phyloP scores from a whole-genome alignment of 2,797 vertebrate species.

The Macropus fuliginosus region DNA sequence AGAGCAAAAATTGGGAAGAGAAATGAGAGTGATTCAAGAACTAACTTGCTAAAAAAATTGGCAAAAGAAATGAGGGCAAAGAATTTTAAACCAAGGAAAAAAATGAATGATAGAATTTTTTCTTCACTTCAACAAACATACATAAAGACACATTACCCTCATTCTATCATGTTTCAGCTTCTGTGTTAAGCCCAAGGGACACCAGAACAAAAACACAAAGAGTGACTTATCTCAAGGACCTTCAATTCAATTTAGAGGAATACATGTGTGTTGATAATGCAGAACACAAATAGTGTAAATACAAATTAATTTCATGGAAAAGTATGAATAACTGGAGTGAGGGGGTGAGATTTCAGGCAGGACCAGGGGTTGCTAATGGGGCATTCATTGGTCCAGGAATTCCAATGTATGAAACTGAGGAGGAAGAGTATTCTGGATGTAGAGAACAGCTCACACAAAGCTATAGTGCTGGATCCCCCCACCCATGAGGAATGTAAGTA shows the following conservation, averaged over 20 bases:
- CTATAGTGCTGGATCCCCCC: no score
- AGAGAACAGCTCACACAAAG: not conserved
- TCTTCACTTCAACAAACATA: not conserved
- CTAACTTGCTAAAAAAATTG: not conserved
- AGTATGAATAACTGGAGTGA: not conserved
- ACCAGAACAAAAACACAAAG: not conserved
- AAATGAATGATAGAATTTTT: not conserved
- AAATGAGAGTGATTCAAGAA: no score
- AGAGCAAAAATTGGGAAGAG: no score
- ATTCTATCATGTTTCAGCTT: not conserved
- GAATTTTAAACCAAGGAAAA: not conserved
- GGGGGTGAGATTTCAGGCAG: not conserved
- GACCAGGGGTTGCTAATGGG: fast-evolving
- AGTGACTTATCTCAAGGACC: not conserved
- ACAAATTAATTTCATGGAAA: not conserved
- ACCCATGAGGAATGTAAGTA: no score
- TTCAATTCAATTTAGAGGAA: not conserved
- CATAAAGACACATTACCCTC: not conserved
- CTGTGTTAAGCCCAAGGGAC: not conserved
- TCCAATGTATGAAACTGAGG: not conserved
- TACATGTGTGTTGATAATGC: not conserved
- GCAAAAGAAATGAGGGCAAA: not conserved
- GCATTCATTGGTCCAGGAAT: not conserved
- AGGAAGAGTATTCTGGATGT: not conserved
- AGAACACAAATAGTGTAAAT: not conserved